Conservation (phyloP, 2,797 vertebrate genomes). For the Danionella dracula region DNA sequence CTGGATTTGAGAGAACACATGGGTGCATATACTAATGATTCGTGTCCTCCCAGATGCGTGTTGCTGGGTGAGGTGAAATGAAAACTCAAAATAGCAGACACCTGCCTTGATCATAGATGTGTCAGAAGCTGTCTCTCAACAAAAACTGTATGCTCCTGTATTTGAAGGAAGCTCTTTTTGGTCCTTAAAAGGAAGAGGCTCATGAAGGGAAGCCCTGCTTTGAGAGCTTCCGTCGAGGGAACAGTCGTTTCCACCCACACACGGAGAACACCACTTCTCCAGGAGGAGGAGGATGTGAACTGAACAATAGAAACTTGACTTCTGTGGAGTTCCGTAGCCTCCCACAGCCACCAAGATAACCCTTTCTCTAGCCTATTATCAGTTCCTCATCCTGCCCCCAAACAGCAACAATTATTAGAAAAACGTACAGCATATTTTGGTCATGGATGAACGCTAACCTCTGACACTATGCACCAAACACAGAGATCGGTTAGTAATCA, state of each 20-base stretch:
- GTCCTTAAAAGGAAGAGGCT: conserved; percentile 26
- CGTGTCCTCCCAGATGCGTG: neutral
- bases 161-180: conserved; percentile 32
- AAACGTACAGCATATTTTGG: conserved; percentile 34
- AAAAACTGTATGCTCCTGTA: conserved; percentile 18
- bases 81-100: neutral
- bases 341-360: conserved; percentile 19
- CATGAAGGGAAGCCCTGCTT: conserved; percentile 29
- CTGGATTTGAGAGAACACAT: neutral
- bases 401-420: conserved; percentile 26
- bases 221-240: conserved; percentile 41
- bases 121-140: conserved; percentile 3
- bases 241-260: conserved; percentile 33
- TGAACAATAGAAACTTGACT: conserved; percentile 37
- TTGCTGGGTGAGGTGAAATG: neutral
- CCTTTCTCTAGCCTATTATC: neutral
- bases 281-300: conserved; percentile 25
- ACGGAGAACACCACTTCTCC: conserved; percentile 29
- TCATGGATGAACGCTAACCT: conserved; percentile 8
- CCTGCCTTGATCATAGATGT: conserved; percentile 5
- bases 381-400: conserved; percentile 5
- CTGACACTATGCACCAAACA: neutral
- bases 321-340: conserved; percentile 5
- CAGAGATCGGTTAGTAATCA: too few species aligned
- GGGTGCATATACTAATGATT: neutral